Conservation (phyloP, 2,797 vertebrate species). For the Masticophis lateralis region DNA sequence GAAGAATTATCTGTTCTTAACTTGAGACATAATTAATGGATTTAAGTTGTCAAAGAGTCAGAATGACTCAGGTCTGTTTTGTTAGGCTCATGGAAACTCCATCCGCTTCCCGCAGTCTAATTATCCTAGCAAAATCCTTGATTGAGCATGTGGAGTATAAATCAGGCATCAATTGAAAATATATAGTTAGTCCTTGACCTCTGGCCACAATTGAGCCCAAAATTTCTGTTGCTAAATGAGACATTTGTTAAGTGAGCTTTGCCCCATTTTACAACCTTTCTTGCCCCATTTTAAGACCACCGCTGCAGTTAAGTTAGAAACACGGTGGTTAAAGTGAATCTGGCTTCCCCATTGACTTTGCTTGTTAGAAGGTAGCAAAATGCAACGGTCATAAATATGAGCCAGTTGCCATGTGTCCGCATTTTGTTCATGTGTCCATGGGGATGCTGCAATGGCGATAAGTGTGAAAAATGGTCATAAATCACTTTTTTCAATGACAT, state of each 20-base stretch:
- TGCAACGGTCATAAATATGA: background rate
- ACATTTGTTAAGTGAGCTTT: background rate
- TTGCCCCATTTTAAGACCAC: background rate
- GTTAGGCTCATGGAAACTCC: background rate
- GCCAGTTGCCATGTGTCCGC: background rate
- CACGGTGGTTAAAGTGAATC: background rate
- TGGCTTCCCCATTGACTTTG: background rate
- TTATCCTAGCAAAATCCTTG: background rate
- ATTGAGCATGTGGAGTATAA: too few relatives aligned
- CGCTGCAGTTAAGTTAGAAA: background rate
- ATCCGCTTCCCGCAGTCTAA: background rate
- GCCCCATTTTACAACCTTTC: background rate
- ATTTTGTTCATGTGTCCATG: rapidly evolving
- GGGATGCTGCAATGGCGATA: background rate
- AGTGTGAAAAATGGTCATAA: background rate
- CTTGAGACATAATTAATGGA: background rate
- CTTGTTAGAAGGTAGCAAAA: background rate
- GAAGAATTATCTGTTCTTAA: background rate
- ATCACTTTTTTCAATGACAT: background rate
- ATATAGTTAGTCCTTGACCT: background rate
- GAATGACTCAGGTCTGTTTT: background rate
- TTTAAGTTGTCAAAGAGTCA: background rate
- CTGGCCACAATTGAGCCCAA: background rate
- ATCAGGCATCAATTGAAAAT: background rate
- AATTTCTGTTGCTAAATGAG: background rate